These are phyloP conservation scores for Callithrix jacchus DNA, from an alignment of 2,113 vertebrate genomes.

Conservation along the genomic window DNA sequence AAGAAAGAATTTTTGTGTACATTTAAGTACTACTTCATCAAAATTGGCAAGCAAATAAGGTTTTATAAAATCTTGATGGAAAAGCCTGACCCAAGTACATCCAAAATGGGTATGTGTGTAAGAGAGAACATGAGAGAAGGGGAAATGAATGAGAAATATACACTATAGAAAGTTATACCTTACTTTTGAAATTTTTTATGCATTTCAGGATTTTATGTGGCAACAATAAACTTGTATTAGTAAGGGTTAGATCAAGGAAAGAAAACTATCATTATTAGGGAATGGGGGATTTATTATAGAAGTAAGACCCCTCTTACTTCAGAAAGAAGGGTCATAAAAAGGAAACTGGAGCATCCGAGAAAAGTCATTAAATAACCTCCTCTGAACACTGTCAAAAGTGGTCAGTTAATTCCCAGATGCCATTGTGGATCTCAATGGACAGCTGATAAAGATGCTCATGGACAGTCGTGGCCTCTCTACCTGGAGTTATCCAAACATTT, in stretches of 20 bases:
- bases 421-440: not conserved
- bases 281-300: not conserved
- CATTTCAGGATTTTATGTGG: not conserved
- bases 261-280: not conserved
- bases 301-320: too few species aligned
- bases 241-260: not conserved
- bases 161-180: not conserved
- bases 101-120: not conserved
- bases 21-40: not conserved
- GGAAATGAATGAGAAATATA: not conserved
- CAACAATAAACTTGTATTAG: not conserved
- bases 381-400: not conserved
- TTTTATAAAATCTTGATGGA: not conserved
- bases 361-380: not conserved
- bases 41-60: not conserved
- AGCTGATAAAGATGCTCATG: accelerated
- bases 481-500: not conserved
- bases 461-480: accelerated
- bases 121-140: too few species aligned
- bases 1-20: not conserved
- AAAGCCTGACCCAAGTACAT: not conserved
- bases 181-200: not conserved
- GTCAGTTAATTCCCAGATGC: accelerated
- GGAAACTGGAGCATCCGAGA: not conserved
- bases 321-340: not conserved